Evolutionary conservation across 2,888 invertebrate genomes (phyloP).

Genomic region (Melikaiella ostensackeni): DNA sequence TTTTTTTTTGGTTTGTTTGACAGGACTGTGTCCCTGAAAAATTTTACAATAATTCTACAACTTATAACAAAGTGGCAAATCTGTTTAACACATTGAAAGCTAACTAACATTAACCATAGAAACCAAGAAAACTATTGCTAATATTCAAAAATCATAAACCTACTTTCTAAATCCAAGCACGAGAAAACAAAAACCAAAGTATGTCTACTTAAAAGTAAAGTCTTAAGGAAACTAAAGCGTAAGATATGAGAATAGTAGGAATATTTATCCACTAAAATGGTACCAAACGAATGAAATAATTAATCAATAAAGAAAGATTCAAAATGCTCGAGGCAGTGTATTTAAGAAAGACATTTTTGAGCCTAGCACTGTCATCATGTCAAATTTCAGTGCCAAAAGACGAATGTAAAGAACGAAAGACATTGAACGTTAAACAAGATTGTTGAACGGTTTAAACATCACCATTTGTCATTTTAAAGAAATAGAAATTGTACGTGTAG

Average conservation of each 20-base stretch:
- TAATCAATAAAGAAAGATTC: background rate
- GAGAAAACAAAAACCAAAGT: constrained; percentile 21
- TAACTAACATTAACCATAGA: constrained; percentile 10
- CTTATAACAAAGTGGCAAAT: constrained; percentile 19
- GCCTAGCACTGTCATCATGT: background rate
- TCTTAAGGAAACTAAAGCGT: constrained; percentile 12
- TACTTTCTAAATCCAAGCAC: constrained; percentile 17
- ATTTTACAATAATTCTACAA: constrained; percentile 22
- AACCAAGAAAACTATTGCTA: constrained; percentile 24
- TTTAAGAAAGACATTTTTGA: background rate
- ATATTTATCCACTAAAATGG: constrained; percentile 10
- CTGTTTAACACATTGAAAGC: constrained; percentile 22
- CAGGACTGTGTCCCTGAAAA: constrained; percentile 21
- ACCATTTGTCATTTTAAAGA: background rate
- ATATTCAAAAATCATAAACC: constrained; percentile 14
- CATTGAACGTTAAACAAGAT: background rate
- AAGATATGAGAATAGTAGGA: background rate
- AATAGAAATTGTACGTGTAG: background rate
- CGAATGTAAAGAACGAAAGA: background rate
- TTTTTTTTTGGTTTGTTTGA: constrained; percentile 19
- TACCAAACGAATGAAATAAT: constrained; percentile 7
- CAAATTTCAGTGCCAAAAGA: background rate
- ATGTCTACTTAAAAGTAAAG: constrained; percentile 11
- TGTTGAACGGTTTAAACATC: background rate
- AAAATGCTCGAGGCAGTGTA: constrained; percentile 3